Conservation (phyloP, 1,140 invertebrate genomes). For the Drosophila pallidifrons region DNA sequence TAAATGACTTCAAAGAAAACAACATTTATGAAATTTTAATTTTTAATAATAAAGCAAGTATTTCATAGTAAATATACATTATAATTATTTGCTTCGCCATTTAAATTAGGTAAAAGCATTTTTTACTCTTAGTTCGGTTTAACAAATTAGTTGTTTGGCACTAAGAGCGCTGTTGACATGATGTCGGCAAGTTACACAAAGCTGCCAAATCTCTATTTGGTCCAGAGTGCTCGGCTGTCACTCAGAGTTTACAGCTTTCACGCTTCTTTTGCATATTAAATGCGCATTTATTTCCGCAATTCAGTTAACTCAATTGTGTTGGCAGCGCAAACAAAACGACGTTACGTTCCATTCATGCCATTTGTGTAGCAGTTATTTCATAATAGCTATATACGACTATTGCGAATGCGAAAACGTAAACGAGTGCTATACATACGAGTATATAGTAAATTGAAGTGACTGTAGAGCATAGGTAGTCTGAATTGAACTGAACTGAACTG, state of each 20-base stretch:
- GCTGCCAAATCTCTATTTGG: neutral
- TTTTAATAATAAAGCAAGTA: no score
- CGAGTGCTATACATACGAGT: neutral
- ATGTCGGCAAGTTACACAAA: neutral
- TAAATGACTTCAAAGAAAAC: no score
- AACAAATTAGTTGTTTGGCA: neutral
- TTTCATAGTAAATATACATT: no score
- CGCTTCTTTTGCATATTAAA: constrained; percentile 57
- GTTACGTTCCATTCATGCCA: constrained; percentile 23
- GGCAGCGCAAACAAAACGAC: constrained; percentile 44
- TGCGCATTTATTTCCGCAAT: constrained; percentile 60
- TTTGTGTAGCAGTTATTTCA: constrained; percentile 48
- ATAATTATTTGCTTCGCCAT: no score
- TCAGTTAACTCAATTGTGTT: constrained; percentile 57
- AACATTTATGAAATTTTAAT: no score
- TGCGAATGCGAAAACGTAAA: constrained; percentile 37
- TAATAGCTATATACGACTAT: constrained; percentile 34
- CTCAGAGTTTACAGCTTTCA: neutral
- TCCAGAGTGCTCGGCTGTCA: neutral
- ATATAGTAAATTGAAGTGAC: neutral
- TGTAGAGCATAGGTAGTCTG: neutral
- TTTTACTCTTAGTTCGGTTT: neutral
- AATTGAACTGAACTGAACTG: no score
- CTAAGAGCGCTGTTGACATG: neutral
- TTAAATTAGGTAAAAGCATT: neutral